These are phyloP conservation scores for Ophion ellenae DNA, from an alignment of 2,888 invertebrate genomes.

Conservation along the genomic window DNA sequence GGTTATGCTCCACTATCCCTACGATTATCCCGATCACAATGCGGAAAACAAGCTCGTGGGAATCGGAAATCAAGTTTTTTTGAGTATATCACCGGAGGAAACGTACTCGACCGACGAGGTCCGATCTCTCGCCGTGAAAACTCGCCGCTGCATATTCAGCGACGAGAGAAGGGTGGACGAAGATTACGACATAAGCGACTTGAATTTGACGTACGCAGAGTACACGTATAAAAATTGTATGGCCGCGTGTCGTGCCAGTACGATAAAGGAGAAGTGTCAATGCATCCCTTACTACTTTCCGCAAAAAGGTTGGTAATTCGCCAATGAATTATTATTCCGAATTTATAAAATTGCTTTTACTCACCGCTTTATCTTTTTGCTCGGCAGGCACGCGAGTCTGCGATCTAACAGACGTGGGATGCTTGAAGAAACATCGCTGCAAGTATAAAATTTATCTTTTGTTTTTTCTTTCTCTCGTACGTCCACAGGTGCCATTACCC, in stretches of 20 bases:
- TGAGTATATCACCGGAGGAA: slow-evolving; percentile 87
- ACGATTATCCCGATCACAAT: slow-evolving; percentile 87
- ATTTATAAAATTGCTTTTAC: slow-evolving; percentile 69
- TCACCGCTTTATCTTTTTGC: slow-evolving; percentile 66
- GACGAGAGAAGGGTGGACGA: slow-evolving; percentile 83
- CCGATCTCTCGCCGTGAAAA: slow-evolving; percentile 83
- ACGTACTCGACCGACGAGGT: slow-evolving; percentile 87
- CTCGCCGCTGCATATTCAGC: slow-evolving; percentile 87
- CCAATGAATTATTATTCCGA: neutral
- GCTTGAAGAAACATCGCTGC: slow-evolving; percentile 83
- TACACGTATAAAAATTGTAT: slow-evolving; percentile 89
- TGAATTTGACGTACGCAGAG: slow-evolving; percentile 79
- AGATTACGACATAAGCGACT: slow-evolving; percentile 8
- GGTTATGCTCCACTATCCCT: slow-evolving; percentile 88
- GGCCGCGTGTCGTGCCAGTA: slow-evolving; percentile 85
- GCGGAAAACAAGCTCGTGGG: slow-evolving; percentile 86
- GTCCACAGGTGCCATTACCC: neutral
- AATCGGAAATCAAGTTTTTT: slow-evolving; percentile 86
- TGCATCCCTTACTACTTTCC: slow-evolving; percentile 87
- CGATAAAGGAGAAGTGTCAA: slow-evolving; percentile 85
- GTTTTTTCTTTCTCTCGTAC: neutral
- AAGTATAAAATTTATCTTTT: slow-evolving; percentile 66
- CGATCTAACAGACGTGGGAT: slow-evolving; percentile 85
- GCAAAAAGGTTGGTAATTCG: slow-evolving; percentile 79
- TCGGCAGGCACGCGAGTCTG: slow-evolving; percentile 81